Base-by-base conservation (phyloP, 2,888 invertebrate species). In the Pedicia rivosa region DNA sequence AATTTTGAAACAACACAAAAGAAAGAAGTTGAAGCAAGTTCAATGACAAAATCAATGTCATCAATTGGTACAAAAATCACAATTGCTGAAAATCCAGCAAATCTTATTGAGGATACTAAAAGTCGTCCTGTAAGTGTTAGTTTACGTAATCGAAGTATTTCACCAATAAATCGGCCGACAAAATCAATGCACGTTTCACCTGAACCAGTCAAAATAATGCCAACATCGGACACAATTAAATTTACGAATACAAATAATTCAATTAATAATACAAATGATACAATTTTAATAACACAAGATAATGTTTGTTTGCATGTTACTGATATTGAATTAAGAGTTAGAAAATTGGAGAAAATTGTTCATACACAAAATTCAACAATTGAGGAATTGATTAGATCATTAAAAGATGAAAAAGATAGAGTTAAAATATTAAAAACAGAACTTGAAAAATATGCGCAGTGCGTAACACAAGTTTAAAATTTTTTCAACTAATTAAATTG, bases 381-480 rank as follows among this genome's bases (percentile, higher is more conserved):
- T 39, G 74, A 75, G 40, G 77, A 78, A 33, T 57, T 81, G 44
- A 63, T 65, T 41, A 63, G 60, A 25, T 70, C 70, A 49, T 55
- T 81, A 36, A 67, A 68, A 34, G 60, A 68, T 34, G 80, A 80
- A 55, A 62, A 65, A 2, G 75, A 75, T 42, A 70, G 71, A 52
- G 66, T 79, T 26, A 65, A 67, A 46, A 58, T 70, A 40, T 53
- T 81, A 43, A 75, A 79, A 47, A 63, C 65, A 29, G 73, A 78
- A 54, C 56, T 79, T 38, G 77, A 78, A 46, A 79, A 77, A 56
- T 64, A 79, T 41, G 71, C 73, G 44, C 73, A 74, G 47, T 74
- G 74, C 51, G 74, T 77, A 50, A 75, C 77, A 52, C 76, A 77
- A 59, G 78, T 78, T 57, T 78, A 69, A 57, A 43, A 26, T n/a